Percentiles rank a stretch among this genome's conserved stretches.
phyloP scores from a whole-genome alignment of 2,888 invertebrate species.

The Coelinius sp. region DNA sequence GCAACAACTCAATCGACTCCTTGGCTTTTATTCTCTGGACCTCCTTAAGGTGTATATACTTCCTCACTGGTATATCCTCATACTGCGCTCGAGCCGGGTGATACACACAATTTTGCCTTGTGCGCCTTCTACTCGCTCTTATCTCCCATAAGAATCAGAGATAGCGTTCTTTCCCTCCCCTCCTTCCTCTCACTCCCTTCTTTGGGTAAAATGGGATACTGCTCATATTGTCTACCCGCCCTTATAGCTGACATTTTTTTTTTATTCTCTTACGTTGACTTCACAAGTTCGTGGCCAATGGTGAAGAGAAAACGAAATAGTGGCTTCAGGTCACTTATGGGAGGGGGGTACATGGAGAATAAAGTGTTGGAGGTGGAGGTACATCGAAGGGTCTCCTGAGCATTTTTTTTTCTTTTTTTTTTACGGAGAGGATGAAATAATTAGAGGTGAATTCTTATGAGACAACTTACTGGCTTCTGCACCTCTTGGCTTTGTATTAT shows the following conservation, averaged over 20 bases:
- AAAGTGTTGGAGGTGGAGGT: neutral
- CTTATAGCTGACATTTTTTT: slow-evolving; percentile 34
- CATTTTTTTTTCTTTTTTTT: neutral
- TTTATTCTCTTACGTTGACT: slow-evolving; percentile 29
- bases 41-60: slow-evolving; percentile 22
- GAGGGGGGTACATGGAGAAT: neutral
- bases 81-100: slow-evolving; percentile 13
- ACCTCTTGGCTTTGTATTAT: neutral
- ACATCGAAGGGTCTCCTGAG: neutral
- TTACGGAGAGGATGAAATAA: slow-evolving; percentile 33
- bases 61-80: slow-evolving; percentile 18
- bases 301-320: slow-evolving; percentile 33
- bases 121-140: slow-evolving; percentile 53
- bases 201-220: slow-evolving; percentile 23
- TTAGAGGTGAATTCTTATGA: slow-evolving; percentile 35
- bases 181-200: slow-evolving; percentile 40
- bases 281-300: slow-evolving; percentile 34
- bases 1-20: slow-evolving; percentile 70
- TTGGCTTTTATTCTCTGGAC: slow-evolving; percentile 39
- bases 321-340: neutral
- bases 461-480: slow-evolving; percentile 24
- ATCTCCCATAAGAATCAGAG: slow-evolving; percentile 66
- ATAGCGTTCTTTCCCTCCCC: slow-evolving; percentile 56
- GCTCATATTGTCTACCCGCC: slow-evolving; percentile 35
- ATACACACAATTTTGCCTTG: slow-evolving; percentile 46